phyloP scores from a whole-genome alignment of 2,797 vertebrate species.

The Melanotaenia parkinsoni region DNA sequence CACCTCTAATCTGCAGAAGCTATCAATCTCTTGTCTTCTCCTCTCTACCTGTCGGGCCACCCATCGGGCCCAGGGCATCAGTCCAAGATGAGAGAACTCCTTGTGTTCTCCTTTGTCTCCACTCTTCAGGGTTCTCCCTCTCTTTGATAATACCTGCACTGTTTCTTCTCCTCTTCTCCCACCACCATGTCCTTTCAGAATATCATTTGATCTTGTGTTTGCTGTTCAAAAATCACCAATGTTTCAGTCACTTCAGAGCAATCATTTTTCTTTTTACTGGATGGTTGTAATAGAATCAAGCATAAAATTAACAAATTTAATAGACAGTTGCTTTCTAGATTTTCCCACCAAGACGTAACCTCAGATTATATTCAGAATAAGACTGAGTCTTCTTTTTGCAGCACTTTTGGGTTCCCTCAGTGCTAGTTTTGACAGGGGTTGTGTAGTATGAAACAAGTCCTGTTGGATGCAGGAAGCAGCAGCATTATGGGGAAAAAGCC shows the following conservation, averaged over 20 bases:
- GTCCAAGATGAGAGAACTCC: constrained; percentile 13
- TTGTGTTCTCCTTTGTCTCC: neutral
- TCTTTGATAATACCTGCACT: constrained; percentile 9
- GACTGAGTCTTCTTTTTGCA: neutral
- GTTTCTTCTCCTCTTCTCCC: constrained; percentile 11
- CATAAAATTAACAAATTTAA: neutral
- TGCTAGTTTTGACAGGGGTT: neutral
- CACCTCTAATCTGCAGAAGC: constrained; percentile 39
- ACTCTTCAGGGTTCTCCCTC: constrained; percentile 1
- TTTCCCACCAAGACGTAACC: neutral
- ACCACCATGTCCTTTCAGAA: neutral
- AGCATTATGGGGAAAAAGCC: constrained; percentile 12
- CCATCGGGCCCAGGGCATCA: neutral
- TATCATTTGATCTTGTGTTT: neutral
- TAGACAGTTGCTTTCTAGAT: neutral
- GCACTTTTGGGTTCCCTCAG: neutral
- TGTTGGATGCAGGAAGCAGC: constrained; percentile 32
- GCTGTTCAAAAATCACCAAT: neutral
- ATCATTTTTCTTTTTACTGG: neutral
- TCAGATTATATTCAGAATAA: neutral
- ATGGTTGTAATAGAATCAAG: neutral
- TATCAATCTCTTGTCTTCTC: constrained; percentile 36
- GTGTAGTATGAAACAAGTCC: constrained; percentile 22
- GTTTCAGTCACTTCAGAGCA: constrained; percentile 3
- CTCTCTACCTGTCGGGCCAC: constrained; percentile 12